A percentile compares a stretch with the other conserved stretches of the same genome.
phyloP scores from a whole-genome alignment of 2,113 vertebrate genomes.

The Saccopteryx leptura region DNA sequence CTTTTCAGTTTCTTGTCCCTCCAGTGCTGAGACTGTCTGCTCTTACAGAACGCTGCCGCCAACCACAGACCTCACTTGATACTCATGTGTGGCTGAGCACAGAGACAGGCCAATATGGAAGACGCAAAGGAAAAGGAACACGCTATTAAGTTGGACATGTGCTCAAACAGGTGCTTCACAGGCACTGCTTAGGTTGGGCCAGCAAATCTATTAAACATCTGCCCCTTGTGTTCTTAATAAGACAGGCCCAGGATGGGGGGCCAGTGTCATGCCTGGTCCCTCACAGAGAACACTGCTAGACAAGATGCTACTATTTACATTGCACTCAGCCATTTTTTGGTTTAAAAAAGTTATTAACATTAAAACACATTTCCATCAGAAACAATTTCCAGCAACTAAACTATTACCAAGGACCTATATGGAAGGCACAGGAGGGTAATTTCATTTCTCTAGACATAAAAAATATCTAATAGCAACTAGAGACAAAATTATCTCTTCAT shows the following conservation, averaged over 20 bases:
- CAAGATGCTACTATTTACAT: background rate
- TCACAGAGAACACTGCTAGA: accelerated
- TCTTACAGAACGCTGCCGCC: background rate
- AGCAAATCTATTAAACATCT: background rate
- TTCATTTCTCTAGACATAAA: slow-evolving; percentile 5
- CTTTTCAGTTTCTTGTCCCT: background rate
- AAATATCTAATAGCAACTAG: background rate
- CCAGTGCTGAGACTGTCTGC: background rate
- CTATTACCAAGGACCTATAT: background rate
- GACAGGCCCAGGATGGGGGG: background rate
- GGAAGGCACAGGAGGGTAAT: background rate
- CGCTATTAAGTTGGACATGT: background rate
- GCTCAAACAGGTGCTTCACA: background rate
- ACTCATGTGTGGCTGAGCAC: background rate
- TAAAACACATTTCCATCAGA: background rate
- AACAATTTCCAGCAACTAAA: background rate
- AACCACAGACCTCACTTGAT: accelerated
- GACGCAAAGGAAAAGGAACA: background rate
- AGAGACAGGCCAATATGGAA: background rate
- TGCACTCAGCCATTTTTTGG: background rate
- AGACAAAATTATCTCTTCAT: background rate
- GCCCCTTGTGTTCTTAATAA: background rate
- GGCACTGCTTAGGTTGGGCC: background rate
- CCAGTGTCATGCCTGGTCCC: background rate
- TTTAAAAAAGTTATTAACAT: background rate